These are phyloP conservation scores for Strix uralensis DNA, from an alignment of 2,113 vertebrate genomes.

Conservation along the genomic window DNA sequence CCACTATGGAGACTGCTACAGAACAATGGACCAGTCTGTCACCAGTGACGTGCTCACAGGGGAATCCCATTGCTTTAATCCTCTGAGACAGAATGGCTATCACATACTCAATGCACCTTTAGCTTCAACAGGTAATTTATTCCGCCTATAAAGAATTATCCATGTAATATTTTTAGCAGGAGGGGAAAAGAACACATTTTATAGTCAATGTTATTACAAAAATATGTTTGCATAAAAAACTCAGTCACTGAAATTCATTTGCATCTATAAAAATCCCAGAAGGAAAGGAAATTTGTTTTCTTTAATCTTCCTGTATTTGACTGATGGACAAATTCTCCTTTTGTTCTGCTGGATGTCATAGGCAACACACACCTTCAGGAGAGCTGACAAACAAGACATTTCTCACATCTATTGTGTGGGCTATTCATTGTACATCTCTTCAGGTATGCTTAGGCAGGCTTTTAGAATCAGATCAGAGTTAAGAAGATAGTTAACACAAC, in stretches of 20 bases:
- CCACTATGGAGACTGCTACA: conserved; percentile 91
- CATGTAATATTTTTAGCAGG: not conserved
- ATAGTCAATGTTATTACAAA: not conserved
- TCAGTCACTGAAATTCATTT: not conserved
- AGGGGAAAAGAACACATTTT: not conserved
- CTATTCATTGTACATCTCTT: not conserved
- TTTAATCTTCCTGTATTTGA: not conserved
- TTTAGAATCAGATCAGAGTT: not conserved
- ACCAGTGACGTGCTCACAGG: conserved; percentile 75
- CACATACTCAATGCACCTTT: conserved; percentile 80
- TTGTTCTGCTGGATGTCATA: not conserved
- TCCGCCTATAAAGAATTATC: not conserved
- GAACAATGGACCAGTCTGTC: conserved; percentile 81
- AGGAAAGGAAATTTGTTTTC: not conserved
- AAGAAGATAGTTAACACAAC: not conserved
- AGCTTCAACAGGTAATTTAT: conserved; percentile 80
- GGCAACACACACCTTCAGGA: not conserved
- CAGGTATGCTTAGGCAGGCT: not conserved
- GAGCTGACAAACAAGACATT: not conserved
- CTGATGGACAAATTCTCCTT: not conserved
- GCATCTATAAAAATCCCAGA: not conserved
- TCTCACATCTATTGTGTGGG: not conserved
- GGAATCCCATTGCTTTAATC: conserved; percentile 82
- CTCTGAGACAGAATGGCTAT: conserved; percentile 87
- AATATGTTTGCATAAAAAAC: not conserved